A percentile compares a stretch with the other conserved stretches of the same genome.
These are phyloP conservation scores for Parapsyche elsis DNA, from an alignment of 1,140 invertebrate genomes.

Conservation along the genomic window DNA sequence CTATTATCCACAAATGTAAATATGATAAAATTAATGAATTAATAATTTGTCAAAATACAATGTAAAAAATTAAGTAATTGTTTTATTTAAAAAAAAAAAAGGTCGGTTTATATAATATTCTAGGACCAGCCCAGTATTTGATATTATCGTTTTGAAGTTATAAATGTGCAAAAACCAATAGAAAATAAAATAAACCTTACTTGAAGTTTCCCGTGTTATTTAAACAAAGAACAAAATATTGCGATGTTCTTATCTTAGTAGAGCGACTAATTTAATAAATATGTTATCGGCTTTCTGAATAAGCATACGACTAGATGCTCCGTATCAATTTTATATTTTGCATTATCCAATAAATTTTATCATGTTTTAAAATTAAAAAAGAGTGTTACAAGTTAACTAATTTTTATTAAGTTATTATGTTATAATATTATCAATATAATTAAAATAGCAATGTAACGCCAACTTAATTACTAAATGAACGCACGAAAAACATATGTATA, in stretches of 20 bases:
- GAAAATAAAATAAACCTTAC: too few relatives aligned
- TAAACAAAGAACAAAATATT: too few relatives aligned
- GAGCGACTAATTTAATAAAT: too few relatives aligned
- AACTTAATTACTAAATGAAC: not conserved
- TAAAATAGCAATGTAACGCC: not conserved
- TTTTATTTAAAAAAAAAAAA: not conserved
- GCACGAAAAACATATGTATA: not conserved
- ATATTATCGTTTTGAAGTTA: too few relatives aligned
- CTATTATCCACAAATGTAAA: too few relatives aligned
- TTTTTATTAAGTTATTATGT: conserved; percentile 11
- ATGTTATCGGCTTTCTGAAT: not conserved
- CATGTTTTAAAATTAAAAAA: not conserved
- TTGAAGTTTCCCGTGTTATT: too few relatives aligned
- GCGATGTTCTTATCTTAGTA: too few relatives aligned
- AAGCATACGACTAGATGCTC: conserved; percentile 28
- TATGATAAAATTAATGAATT: too few relatives aligned
- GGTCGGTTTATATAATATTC: not conserved
- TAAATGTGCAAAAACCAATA: too few relatives aligned
- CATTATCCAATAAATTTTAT: not conserved
- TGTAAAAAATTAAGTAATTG: too few relatives aligned
- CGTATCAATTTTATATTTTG: not conserved
- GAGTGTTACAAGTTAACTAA: not conserved
- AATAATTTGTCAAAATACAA: too few relatives aligned
- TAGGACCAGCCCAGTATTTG: too few relatives aligned
- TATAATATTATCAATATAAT: conserved; percentile 3